Conservation (phyloP, 30 jellyfish, hydroid and myxozoan genomes). For the Clytia hemisphaerica region DNA sequence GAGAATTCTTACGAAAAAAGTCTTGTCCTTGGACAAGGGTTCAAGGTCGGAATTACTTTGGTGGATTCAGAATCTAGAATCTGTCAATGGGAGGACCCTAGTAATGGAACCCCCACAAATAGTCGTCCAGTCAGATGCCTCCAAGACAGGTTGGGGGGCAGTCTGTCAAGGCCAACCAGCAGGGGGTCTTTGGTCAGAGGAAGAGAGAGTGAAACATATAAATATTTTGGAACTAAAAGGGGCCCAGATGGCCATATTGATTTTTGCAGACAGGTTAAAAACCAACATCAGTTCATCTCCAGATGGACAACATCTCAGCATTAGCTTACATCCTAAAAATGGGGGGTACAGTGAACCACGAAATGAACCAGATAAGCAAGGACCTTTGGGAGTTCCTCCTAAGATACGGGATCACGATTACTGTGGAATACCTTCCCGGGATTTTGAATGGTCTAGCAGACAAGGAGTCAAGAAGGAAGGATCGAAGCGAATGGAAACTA, state of each 20-base stretch:
- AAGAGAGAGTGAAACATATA: not conserved
- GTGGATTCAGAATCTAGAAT: not conserved
- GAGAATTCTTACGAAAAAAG: not conserved
- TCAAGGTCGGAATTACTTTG: not conserved
- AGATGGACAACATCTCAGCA: conserved; percentile 7
- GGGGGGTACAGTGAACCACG: not conserved
- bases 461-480: conserved; percentile 27
- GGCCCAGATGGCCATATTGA: not conserved
- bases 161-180: conserved; percentile 2
- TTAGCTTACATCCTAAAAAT: not conserved
- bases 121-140: not conserved
- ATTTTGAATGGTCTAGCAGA: conserved; percentile 17
- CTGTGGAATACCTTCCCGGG: conserved; percentile 36
- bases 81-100: not conserved
- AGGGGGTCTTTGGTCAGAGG: conserved; percentile 1
- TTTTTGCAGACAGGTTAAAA: not conserved
- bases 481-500: conserved; percentile 27
- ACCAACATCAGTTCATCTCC: not conserved
- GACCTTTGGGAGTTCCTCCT: conserved; percentile 26
- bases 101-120: not conserved
- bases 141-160: conserved; percentile 14
- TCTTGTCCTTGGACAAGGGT: not conserved
- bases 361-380: not conserved
- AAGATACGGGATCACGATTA: conserved; percentile 32
- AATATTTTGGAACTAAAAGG: not conserved